Base-by-base conservation (phyloP, 2,888 invertebrate genomes). In the Diploptera punctata region DNA sequence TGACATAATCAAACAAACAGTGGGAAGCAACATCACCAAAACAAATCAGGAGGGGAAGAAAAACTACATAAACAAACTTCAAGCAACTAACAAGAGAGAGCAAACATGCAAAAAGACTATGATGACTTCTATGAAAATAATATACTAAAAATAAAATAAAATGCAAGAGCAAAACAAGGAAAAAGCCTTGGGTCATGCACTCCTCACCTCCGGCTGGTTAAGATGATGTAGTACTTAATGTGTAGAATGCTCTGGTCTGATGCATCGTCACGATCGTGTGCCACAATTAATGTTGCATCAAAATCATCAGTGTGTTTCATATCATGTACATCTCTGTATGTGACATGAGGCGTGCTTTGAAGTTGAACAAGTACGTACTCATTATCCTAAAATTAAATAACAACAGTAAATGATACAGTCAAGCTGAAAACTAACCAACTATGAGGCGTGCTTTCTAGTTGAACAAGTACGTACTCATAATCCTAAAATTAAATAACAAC, bases 301-400 rank as follows among this genome's bases (percentile, higher is more conserved):
- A 91, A 91, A 78, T 90, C 90, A 75, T 91, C 90, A 0, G 86
- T 86, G 74, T 87, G 87, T 74, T 86, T 86, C 18, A 85, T 83
- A 76, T 89, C 88, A 76, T 89, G 87, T 0, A 84, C 83, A 78
- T 89, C 89, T 76, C 86, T 86, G 76, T 88, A 88, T 57, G 86
- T 86, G 19, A 88, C 84, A 75, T 86, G 84, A 13, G 87, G 86
- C 24, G 86, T 86, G 75, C 86, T 88, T 67, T 86, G 86, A 70
- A 88, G 82, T 78, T 88, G 88, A 10, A 91, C 88, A 75, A 92
- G 81, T 16, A 90, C 89, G 80, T 87, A 90, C 78, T 91, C 91
- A 75, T 83, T 86, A 49, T 84, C 83, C 76, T 69, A 43, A 47
- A 57, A 54, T 60, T n/a, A n/a, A n/a, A n/a, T n/a, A n/a, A n/a